Evolutionary conservation across 1,140 invertebrate genomes (phyloP), one percentile per base, ranked within the genome.

Genomic region (Aphaenogaster rudis): DNA sequence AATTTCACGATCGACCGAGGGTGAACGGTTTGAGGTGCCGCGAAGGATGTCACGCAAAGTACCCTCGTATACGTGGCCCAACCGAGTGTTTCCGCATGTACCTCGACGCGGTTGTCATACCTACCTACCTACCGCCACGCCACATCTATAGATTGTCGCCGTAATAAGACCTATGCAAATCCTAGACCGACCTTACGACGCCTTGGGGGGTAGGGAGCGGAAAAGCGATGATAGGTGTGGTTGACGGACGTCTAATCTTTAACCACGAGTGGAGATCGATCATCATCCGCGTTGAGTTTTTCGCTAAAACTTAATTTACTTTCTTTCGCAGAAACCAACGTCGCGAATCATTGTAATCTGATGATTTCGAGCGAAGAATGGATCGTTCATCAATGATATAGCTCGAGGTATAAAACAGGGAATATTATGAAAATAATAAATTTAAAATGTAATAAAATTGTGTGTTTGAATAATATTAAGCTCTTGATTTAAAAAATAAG

Each of bases 81-180:
- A 95, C 94, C 94, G 92, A 91, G 92, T 93, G 91, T 92, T 92
- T 93, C 94, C 95, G 94, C 92, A 94, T 94, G 91, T 94, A 93
- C 91, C 91, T 92, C 82, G 82, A 72, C 74, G 64, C 64, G 82
- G 84, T 87, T 86, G 90, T 89, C 71, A 80, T 88, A 91, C 82
- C 88, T 91, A 92, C 82, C 54, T 77, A 81, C 52, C 64, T 87
- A 85, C 64, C 78, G 21, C 36, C 85, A 78, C 72, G 13, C 61
- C 63, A 45, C 39, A 64, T n/a, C 42, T 88, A 88, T 88, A 88
- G 81, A 88, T 86, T 66, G 61, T 5, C 1, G 17, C 6, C 50
- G 78, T 78, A 84, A 86, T 54, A 67, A 86, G 15, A 66, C 42
- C 77, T 86, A 81, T 81, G 50, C 64, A 52, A 80, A 78, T 87